Percentiles rank a stretch among this genome's conserved stretches.
phyloP scores from a whole-genome alignment of 2,888 invertebrate species.

The Scotopteryx bipunctaria region DNA sequence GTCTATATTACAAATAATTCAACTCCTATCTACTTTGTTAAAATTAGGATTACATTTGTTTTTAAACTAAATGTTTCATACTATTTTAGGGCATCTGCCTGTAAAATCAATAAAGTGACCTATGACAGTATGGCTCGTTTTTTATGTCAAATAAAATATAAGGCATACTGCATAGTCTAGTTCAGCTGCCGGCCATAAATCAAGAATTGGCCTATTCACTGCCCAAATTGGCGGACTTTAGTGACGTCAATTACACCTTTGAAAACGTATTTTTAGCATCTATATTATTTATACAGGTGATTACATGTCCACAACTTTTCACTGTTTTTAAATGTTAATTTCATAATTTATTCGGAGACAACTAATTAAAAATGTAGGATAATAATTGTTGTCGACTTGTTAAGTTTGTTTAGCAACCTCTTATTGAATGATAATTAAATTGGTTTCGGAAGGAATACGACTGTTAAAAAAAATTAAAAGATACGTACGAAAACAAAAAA shows the following conservation, averaged over 20 bases:
- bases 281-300: neutral
- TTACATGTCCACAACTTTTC: too few relatives aligned
- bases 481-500: slow-evolving; percentile 56
- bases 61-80: too few relatives aligned
- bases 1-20: too few relatives aligned
- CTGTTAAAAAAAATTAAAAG: neutral
- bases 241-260: slow-evolving; percentile 32
- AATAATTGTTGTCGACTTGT: neutral
- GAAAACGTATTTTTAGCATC: neutral
- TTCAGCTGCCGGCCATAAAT: slow-evolving; percentile 71
- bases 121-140: slow-evolving; percentile 62
- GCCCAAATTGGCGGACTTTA: slow-evolving; percentile 51
- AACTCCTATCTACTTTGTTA: too few relatives aligned
- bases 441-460: slow-evolving; percentile 7
- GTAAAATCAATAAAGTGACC: slow-evolving; percentile 54
- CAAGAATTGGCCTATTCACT: slow-evolving; percentile 54
- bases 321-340: neutral
- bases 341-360: neutral
- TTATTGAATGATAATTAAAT: neutral
- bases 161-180: slow-evolving; percentile 39
- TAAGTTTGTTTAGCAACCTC: too few relatives aligned
- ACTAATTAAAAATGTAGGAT: neutral
- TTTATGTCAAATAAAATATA: slow-evolving; percentile 46
- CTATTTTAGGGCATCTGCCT: slow-evolving; percentile 31
- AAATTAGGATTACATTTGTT: neutral